These are phyloP conservation scores for Cyprinella venusta DNA, from an alignment of 2,797 vertebrate species.

Conservation along the genomic window DNA sequence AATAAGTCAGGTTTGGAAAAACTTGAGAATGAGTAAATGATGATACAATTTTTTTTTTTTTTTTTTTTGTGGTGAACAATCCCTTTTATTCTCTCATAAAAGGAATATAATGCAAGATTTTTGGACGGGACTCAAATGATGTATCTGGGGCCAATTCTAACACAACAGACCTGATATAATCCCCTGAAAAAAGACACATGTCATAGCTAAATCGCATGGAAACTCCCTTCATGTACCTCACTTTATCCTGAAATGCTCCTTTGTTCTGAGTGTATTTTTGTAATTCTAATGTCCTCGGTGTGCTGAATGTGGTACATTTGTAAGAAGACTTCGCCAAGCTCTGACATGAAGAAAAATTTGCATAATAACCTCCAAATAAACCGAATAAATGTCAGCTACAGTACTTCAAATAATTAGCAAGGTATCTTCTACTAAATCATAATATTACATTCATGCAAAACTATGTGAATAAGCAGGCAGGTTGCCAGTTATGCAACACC, in stretches of 20 bases:
- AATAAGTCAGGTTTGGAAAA: neutral
- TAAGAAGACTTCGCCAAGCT: neutral
- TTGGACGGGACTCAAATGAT: slow-evolving; percentile 17
- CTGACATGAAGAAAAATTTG: neutral
- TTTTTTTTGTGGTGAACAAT: neutral
- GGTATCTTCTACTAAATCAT: neutral
- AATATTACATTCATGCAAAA: neutral
- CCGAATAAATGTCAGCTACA: neutral
- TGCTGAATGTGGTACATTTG: neutral
- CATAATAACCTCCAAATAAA: slow-evolving; percentile 23
- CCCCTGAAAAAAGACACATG: slow-evolving; percentile 19
- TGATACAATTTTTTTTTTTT: neutral
- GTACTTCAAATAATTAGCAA: neutral
- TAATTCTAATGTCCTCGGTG: slow-evolving; percentile 19
- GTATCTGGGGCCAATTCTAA: slow-evolving; percentile 13
- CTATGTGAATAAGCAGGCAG: slow-evolving; percentile 7
- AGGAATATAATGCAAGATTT: slow-evolving; percentile 25
- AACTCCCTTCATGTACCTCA: slow-evolving; percentile 17
- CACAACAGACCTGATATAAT: slow-evolving; percentile 7
- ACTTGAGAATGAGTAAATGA: neutral
- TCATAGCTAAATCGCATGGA: slow-evolving; percentile 20
- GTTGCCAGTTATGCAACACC: slow-evolving; percentile 8
- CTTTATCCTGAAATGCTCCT: neutral
- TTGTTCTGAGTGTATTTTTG: slow-evolving; percentile 23
- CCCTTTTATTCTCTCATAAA: slow-evolving; percentile 45